phyloP scores from a whole-genome alignment of 2,888 invertebrate genomes.

The Chydorus sphaericus region DNA sequence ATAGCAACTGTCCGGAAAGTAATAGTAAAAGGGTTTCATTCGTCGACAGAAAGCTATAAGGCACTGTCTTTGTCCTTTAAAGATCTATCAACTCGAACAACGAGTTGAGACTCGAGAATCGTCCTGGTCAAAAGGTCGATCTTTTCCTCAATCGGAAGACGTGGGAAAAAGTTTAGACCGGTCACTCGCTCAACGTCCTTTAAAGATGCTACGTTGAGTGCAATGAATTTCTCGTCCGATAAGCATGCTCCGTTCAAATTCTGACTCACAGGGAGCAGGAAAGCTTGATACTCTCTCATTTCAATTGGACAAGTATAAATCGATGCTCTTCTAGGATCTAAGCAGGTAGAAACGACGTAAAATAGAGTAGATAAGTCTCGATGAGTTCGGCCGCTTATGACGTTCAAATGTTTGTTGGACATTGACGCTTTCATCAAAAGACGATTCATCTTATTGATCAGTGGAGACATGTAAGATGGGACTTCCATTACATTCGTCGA shows the following conservation, averaged over 20 bases:
- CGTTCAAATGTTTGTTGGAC: neutral
- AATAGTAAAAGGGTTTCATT: too few species aligned
- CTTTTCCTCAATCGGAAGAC: neutral
- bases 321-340: neutral
- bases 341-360: neutral
- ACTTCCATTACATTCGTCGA: neutral
- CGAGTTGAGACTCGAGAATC: neutral
- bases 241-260: neutral
- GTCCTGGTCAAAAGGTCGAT: neutral
- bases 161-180: neutral
- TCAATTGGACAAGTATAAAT: neutral
- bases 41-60: too few species aligned
- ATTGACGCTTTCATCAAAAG: neutral
- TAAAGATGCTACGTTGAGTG: neutral
- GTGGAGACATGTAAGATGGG: neutral
- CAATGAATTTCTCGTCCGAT: neutral
- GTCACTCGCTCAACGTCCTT: neutral
- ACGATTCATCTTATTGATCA: neutral
- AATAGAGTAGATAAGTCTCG: neutral
- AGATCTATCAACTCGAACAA: too few species aligned
- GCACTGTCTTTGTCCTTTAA: too few species aligned
- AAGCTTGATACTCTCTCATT: neutral
- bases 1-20: too few species aligned
- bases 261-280: neutral
- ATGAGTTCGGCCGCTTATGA: neutral